These are phyloP conservation scores for Eupeodes luniger DNA, from an alignment of 2,888 invertebrate species.

Conservation along the genomic window DNA sequence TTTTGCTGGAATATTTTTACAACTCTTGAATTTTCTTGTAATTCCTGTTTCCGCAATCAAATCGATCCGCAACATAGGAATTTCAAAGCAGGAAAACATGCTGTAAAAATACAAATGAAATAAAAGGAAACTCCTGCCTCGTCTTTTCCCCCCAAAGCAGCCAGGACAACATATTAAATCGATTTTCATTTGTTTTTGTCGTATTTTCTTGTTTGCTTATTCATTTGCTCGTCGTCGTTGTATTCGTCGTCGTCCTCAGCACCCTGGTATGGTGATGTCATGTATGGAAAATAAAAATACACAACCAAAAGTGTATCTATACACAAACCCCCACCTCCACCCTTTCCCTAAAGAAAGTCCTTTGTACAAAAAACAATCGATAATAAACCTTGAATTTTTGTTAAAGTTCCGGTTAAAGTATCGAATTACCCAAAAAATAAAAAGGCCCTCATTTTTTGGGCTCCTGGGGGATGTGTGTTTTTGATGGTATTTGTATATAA, in stretches of 20 bases:
- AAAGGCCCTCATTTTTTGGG: not conserved
- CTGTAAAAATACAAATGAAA: not conserved
- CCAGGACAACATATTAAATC: conserved; percentile 49
- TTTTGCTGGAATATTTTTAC: conserved; percentile 25
- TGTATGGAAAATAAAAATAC: conserved; percentile 29
- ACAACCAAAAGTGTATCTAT: conserved; percentile 41
- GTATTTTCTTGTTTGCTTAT: conserved; percentile 22
- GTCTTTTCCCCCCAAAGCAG: not conserved
- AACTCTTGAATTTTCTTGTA: conserved; percentile 37
- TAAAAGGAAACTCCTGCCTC: conserved; percentile 2
- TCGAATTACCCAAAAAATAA: conserved; percentile 26
- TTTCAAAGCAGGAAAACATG: conserved; percentile 37
- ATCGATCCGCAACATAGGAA: conserved; percentile 43
- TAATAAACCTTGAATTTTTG: conserved; percentile 48
- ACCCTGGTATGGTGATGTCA: conserved; percentile 59
- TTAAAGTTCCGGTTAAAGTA: conserved; percentile 64
- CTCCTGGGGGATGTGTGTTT: conserved; percentile 1
- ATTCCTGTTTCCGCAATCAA: conserved; percentile 48
- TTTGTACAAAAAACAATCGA: conserved; percentile 57
- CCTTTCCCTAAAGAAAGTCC: not conserved
- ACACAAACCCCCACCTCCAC: not conserved
- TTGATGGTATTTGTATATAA: not conserved
- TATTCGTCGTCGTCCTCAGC: not conserved
- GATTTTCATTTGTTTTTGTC: conserved; percentile 62
- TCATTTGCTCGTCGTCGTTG: conserved; percentile 2